Percentiles rank a stretch among this genome's conserved stretches.
These are phyloP conservation scores for Diplazon laetatorius DNA, from an alignment of 2,888 invertebrate species.

Conservation along the genomic window DNA sequence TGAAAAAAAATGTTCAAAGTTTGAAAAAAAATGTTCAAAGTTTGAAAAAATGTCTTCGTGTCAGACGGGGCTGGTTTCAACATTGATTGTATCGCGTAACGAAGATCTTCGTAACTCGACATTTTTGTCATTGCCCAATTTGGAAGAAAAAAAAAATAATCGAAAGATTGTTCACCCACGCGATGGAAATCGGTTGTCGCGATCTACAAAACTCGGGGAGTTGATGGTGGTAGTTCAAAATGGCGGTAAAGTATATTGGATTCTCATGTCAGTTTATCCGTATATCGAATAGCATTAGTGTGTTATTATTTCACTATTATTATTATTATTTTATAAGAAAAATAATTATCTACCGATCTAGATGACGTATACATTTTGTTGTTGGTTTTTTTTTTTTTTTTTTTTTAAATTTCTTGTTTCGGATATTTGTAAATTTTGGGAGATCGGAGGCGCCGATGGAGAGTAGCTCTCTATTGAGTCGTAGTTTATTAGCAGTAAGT, in stretches of 20 bases:
- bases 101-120: too few species aligned
- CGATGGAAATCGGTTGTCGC: constrained; percentile 43
- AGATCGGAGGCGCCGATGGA: constrained; percentile 65
- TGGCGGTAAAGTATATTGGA: constrained; percentile 79
- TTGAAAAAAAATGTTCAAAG: too few species aligned
- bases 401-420: neutral
- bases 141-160: neutral
- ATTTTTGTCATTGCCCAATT: constrained; percentile 4
- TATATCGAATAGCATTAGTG: constrained; percentile 64
- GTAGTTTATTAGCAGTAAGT: constrained; percentile 14
- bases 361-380: constrained; percentile 26
- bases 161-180: constrained; percentile 33
- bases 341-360: constrained; percentile 16
- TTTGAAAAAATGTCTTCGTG: too few species aligned
- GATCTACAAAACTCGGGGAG: constrained; percentile 76
- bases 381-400: constrained; percentile 13
- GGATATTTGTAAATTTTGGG: constrained; percentile 49
- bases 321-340: constrained; percentile 18
- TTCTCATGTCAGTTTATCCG: constrained; percentile 64
- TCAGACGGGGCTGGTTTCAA: too few species aligned
- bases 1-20: too few species aligned
- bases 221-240: constrained; percentile 82
- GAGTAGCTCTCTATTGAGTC: constrained; percentile 55
- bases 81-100: too few species aligned
- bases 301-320: constrained; percentile 44